Base-by-base conservation (phyloP, 1,140 invertebrate species). In the Phymorhynchus buccinoides region DNA sequence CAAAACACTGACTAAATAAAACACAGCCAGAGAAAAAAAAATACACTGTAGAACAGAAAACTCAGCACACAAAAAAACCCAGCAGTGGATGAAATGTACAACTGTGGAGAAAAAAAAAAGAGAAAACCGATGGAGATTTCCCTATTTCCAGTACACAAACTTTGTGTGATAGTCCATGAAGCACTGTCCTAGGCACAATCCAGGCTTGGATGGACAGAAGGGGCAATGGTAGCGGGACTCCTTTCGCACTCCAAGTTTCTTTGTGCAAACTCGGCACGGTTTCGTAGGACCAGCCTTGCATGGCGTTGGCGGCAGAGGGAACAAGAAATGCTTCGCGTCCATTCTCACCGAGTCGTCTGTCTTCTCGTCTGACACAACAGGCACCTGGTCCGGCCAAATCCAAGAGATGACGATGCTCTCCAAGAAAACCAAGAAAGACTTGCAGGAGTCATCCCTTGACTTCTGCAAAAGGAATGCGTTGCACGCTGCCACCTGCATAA, bases 381-480 rank as follows among this genome's bases (percentile, higher is more conserved):
- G 75, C 30, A 42, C n/a, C 22, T 42, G 14, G 27, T 78, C 75
- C 22, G 75, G 27, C 39, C 75, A 78, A 22, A 78, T 14, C 75
- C 75, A 78, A 12, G 75, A 18, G 44, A 9, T 27, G 75, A 78
- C n/a, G 37, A 78, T 18, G n/a, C 7, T 42, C 39, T 78, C 37
- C 12, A 78, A 27, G n/a, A 78, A 44, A 39, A 9, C 3, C 39
- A 78, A n/a, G 4, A 68, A 62, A 35, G 75, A 42, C 30, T 78
- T 1, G 75, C 75, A 30, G 37, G 75, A 78, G 9, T 78, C 44
- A 41, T 56, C 77, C 44, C 42, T 16, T n/a, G 81, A 32, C 68
- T 79, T 80, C n/a, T 80, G 52, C 22, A 87, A 30, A 14, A 85
- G 37, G 37, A 73, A 80, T 27, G 86, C 79, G 37, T 87, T 87